Conservation (phyloP, 2,113 vertebrate species). For the Macrotis lagotis region DNA sequence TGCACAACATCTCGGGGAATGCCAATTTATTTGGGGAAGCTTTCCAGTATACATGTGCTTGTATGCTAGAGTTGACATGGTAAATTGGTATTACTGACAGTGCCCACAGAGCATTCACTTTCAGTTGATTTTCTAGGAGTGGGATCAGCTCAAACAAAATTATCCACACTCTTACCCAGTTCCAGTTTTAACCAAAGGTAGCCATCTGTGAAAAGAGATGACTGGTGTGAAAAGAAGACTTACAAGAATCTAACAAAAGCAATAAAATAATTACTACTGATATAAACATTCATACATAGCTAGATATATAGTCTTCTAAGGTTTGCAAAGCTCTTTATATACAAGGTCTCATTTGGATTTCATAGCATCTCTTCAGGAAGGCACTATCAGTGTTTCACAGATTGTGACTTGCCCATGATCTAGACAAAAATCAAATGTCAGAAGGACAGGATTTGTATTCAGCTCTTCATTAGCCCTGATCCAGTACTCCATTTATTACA, state of each 20-base stretch:
- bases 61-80: neutral
- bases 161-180: neutral
- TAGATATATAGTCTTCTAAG: no score
- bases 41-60: neutral
- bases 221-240: neutral
- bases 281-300: no score
- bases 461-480: neutral
- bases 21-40: neutral
- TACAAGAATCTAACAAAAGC: accelerated
- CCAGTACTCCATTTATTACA: neutral
- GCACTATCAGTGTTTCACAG: neutral
- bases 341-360: neutral
- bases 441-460: no score
- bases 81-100: neutral
- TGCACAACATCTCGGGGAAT: neutral
- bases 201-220: neutral
- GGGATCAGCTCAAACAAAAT: neutral
- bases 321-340: neutral
- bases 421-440: neutral
- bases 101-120: neutral
- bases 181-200: neutral
- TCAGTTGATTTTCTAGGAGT: neutral
- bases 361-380: accelerated
- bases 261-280: neutral
- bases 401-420: neutral